Percentiles rank a stretch among this genome's conserved stretches.
phyloP scores from a whole-genome alignment of 2,888 invertebrate species.

The Sesamia inferens region DNA sequence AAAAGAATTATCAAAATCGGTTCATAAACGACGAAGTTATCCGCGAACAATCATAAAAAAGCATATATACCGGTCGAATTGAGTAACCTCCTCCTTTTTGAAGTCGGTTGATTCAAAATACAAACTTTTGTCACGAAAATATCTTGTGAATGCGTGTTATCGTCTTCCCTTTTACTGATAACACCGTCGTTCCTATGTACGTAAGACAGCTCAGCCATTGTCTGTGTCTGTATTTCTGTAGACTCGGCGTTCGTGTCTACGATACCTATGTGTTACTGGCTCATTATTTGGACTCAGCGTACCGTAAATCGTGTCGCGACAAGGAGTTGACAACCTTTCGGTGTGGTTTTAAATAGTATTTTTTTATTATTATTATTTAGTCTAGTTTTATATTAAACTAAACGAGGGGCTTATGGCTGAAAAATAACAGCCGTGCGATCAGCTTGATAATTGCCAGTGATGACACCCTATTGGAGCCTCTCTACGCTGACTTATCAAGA shows the following conservation, averaged over 20 bases:
- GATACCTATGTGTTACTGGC: constrained; percentile 47
- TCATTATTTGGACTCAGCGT: constrained; percentile 71
- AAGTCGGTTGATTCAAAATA: too few species aligned
- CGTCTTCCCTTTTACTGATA: constrained; percentile 10
- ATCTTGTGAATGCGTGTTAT: not conserved
- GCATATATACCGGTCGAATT: too few species aligned
- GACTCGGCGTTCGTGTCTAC: constrained; percentile 25
- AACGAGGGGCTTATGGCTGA: not conserved
- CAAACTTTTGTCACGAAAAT: not conserved
- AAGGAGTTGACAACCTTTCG: constrained; percentile 47
- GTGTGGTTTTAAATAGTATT: not conserved
- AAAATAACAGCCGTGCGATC: not conserved
- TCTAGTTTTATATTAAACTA: not conserved
- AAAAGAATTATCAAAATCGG: too few species aligned
- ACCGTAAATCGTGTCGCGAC: constrained; percentile 63
- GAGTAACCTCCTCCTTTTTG: too few species aligned
- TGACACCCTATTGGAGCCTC: too few species aligned
- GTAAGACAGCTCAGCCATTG: constrained; percentile 41
- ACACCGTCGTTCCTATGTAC: constrained; percentile 13
- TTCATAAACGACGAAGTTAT: too few species aligned
- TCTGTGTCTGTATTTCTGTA: constrained; percentile 21
- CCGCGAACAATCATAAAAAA: too few species aligned
- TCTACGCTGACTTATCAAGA: too few species aligned
- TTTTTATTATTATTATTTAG: not conserved
- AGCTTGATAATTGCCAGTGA: not conserved